A percentile compares a stretch with the other conserved stretches of the same genome.
Conservation (phyloP, 2,888 invertebrate species). For the Drosophila helvetica region DNA sequence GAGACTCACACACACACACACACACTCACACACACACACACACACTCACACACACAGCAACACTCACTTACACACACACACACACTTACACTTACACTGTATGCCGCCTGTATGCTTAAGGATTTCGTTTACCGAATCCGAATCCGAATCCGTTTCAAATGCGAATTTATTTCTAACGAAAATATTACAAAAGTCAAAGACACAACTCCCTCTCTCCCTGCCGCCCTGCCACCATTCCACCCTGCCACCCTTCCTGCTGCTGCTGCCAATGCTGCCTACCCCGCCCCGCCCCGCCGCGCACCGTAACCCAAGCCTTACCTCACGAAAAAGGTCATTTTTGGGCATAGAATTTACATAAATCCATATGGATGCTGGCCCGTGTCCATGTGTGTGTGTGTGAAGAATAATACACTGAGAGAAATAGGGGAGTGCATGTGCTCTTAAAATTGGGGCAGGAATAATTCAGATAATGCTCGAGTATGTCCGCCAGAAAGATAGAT, state of each 20-base stretch:
- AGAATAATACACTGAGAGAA: not conserved
- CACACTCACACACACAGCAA: conserved; percentile 35
- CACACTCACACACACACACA: conserved; percentile 37
- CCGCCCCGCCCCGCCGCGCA: not conserved
- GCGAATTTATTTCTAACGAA: conserved; percentile 81
- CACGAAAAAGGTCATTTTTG: conserved; percentile 80
- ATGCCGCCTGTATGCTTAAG: conserved; percentile 64
- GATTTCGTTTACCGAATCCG: conserved; percentile 79
- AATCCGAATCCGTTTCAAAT: conserved; percentile 82
- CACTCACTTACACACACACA: conserved; percentile 34
- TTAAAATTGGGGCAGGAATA: not conserved
- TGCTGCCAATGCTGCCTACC: not conserved
- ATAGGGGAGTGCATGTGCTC: too few species aligned
- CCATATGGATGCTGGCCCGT: conserved; percentile 79
- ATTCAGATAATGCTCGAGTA: too few species aligned
- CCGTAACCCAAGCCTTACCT: conserved; percentile 40
- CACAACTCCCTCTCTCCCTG: conserved; percentile 42
- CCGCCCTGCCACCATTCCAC: not conserved
- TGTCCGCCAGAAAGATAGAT: too few species aligned
- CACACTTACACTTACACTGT: conserved; percentile 15
- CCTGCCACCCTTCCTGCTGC: not conserved
- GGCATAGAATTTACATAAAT: conserved; percentile 82
- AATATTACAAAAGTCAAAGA: conserved; percentile 83
- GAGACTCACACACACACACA: conserved; percentile 44
- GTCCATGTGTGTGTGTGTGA: conserved; percentile 40